These are phyloP conservation scores for Choristoneura fumiferana DNA, from an alignment of 1,140 invertebrate species.

Conservation along the genomic window DNA sequence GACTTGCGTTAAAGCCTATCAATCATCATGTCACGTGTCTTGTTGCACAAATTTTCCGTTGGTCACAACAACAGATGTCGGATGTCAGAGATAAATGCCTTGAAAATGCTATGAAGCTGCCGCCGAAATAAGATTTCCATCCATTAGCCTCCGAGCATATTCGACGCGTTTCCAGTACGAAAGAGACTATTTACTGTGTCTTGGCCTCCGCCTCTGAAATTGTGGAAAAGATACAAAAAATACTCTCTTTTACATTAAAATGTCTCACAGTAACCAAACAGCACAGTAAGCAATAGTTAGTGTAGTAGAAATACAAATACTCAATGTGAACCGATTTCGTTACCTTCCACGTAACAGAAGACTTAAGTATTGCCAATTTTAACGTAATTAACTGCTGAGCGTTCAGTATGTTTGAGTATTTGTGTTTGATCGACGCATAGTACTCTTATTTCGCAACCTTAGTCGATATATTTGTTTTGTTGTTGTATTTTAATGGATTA, in stretches of 20 bases:
- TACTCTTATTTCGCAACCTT: conserved; percentile 38
- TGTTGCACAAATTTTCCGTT: background rate
- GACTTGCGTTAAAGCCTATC: conserved; percentile 9
- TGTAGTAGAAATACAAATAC: conserved; percentile 69
- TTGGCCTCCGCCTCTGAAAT: conserved; percentile 12
- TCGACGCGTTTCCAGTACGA: conserved; percentile 36
- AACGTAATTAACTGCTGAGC: conserved; percentile 28
- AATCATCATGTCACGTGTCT: conserved; percentile 12
- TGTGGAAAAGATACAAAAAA: conserved; percentile 28
- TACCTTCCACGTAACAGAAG: conserved; percentile 42
- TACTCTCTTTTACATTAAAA: conserved; percentile 2
- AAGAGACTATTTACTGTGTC: conserved; percentile 19
- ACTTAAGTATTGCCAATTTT: conserved; percentile 42
- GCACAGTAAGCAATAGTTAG: conserved; percentile 30
- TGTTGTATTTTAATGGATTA: conserved; percentile 75
- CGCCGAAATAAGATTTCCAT: conserved; percentile 64
- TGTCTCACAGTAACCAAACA: background rate
- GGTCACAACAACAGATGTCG: conserved; percentile 3
- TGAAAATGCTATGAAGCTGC: conserved; percentile 33
- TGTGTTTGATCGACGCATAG: conserved; percentile 50
- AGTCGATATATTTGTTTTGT: conserved; percentile 64
- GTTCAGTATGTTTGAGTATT: conserved; percentile 62
- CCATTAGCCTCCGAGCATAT: conserved; percentile 33
- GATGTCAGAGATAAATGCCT: conserved; percentile 29
- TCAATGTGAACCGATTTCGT: conserved; percentile 48